Conservation (phyloP, 2,113 vertebrate species). For the Beaufortia kweichowensis region DNA sequence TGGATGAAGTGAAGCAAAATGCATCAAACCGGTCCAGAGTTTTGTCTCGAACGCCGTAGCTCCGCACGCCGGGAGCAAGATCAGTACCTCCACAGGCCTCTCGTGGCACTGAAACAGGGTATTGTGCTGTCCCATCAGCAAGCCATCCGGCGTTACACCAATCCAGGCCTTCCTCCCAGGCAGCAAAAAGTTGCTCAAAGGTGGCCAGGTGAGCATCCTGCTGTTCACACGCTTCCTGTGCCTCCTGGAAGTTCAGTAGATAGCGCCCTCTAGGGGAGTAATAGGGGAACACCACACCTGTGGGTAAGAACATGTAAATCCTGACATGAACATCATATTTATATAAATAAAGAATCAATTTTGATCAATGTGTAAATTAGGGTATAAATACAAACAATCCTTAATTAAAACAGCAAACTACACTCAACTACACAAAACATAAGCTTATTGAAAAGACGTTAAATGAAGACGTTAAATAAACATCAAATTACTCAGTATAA, state of each 20-base stretch:
- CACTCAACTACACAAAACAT: no score
- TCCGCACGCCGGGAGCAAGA: slow-evolving; percentile 83
- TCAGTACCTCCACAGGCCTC: slow-evolving; percentile 69
- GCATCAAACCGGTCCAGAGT: slow-evolving; percentile 80
- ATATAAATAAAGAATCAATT: no score
- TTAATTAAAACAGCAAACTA: no score
- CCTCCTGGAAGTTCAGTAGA: slow-evolving; percentile 81
- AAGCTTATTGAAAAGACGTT: no score
- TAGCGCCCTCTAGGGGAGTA: slow-evolving; percentile 83
- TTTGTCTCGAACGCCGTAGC: slow-evolving; percentile 81
- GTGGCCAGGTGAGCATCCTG: slow-evolving; percentile 84
- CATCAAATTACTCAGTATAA: no score
- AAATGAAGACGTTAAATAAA: no score
- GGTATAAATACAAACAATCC: no score
- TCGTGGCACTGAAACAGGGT: slow-evolving; percentile 80
- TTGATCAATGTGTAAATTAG: no score
- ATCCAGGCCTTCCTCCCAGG: slow-evolving; percentile 84
- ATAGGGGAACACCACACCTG: slow-evolving; percentile 93
- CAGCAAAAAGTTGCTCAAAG: slow-evolving; percentile 85
- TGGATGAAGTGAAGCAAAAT: slow-evolving; percentile 84
- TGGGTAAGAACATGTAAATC: slow-evolving; percentile 3
- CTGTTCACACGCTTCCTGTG: slow-evolving; percentile 77
- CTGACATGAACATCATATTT: background rate
- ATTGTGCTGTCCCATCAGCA: slow-evolving; percentile 87
- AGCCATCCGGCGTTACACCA: slow-evolving; percentile 90